Percentiles rank a stretch among this genome's conserved stretches.
These are phyloP conservation scores for Eretmochelys imbricata DNA, from an alignment of 2,113 vertebrate genomes.

Conservation along the genomic window DNA sequence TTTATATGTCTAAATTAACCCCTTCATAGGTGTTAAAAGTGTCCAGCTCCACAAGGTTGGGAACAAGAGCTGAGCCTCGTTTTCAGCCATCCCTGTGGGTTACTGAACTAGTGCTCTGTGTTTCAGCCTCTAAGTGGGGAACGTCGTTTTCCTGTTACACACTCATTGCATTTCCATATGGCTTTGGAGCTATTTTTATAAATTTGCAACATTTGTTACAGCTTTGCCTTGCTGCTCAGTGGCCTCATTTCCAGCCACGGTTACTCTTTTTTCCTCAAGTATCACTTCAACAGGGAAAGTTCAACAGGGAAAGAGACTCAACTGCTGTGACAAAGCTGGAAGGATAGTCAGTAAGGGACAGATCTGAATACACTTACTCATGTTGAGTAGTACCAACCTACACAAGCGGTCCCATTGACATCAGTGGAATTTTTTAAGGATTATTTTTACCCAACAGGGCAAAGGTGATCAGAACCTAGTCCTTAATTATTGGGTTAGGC, in stretches of 20 bases:
- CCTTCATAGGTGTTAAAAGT: background rate
- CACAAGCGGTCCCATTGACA: background rate
- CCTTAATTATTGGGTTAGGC: background rate
- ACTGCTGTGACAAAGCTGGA: background rate
- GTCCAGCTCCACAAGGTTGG: background rate
- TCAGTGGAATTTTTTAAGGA: background rate
- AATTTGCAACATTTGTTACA: background rate
- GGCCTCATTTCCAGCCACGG: background rate
- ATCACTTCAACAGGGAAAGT: background rate
- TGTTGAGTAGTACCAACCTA: background rate
- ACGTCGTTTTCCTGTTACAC: background rate
- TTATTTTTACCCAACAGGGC: background rate
- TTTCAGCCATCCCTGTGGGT: background rate
- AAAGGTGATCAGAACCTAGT: background rate
- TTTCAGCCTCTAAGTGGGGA: background rate
- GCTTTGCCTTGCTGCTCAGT: background rate
- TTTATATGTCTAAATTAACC: background rate
- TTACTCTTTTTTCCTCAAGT: background rate
- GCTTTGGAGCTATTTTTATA: background rate
- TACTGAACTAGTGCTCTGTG: background rate
- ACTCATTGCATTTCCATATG: background rate
- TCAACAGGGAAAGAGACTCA: background rate
- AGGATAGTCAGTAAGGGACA: background rate
- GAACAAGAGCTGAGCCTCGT: background rate
- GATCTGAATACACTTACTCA: background rate